These are phyloP conservation scores for Naja naja DNA, from an alignment of 2,113 vertebrate species.

Conservation along the genomic window DNA sequence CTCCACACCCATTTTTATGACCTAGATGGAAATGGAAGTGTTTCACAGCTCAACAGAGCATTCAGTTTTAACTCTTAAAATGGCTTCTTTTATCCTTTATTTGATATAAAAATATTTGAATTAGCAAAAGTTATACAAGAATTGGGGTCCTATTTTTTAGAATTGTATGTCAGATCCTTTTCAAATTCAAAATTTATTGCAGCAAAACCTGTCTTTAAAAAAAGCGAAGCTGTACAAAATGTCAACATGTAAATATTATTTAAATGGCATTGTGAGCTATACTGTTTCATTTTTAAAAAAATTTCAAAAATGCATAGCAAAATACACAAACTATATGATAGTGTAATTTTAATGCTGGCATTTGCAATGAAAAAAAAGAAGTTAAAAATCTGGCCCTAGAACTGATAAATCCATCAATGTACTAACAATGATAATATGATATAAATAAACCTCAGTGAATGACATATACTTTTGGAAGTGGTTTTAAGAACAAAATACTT, in stretches of 20 bases:
- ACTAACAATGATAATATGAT: constrained; percentile 72
- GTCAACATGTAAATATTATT: constrained; percentile 63
- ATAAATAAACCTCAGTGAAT: constrained; percentile 73
- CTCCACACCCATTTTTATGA: constrained; percentile 53
- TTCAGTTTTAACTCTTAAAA: constrained; percentile 48
- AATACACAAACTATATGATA: constrained; percentile 86
- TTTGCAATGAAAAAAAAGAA: constrained; percentile 65
- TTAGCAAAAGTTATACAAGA: constrained; percentile 62
- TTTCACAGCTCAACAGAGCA: constrained; percentile 63
- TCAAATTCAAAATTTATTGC: constrained; percentile 70
- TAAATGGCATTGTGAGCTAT: constrained; percentile 69
- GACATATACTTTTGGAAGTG: constrained; percentile 55
- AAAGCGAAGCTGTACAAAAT: constrained; percentile 76
- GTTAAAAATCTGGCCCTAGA: constrained; percentile 64
- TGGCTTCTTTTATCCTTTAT: constrained; percentile 54
- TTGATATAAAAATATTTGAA: constrained; percentile 62
- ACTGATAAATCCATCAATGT: constrained; percentile 60
- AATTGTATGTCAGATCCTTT: constrained; percentile 41
- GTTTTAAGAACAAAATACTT: constrained; percentile 72
- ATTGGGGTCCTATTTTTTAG: not conserved
- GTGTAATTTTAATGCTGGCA: constrained; percentile 77
- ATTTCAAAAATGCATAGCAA: constrained; percentile 81
- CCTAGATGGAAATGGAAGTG: constrained; percentile 57
- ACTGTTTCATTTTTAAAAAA: constrained; percentile 70
- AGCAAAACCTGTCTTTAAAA: constrained; percentile 66